phyloP scores from a whole-genome alignment of 2,113 vertebrate species.

The Anhinga anhinga region DNA sequence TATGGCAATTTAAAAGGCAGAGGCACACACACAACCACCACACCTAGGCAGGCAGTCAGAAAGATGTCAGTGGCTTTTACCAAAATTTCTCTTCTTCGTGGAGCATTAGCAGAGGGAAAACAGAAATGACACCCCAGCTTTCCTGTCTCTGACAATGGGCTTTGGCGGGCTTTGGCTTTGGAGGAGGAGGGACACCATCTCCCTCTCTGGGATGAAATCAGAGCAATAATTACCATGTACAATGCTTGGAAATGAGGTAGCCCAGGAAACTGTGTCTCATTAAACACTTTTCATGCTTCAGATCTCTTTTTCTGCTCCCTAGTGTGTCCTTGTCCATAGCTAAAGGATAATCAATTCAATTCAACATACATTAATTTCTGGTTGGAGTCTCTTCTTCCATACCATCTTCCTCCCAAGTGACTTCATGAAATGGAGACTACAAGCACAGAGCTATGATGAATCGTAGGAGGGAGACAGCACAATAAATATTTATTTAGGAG shows the following conservation, averaged over 20 bases:
- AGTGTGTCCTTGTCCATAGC: not conserved
- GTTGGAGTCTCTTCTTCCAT: not conserved
- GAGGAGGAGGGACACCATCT: not conserved
- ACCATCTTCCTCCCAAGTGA: not conserved
- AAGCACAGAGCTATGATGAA: not conserved
- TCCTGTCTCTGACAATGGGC: not conserved
- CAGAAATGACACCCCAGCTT: not conserved
- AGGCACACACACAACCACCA: no score
- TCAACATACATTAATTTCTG: not conserved
- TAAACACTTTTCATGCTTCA: not conserved
- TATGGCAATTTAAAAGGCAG: no score
- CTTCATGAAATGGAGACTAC: not conserved
- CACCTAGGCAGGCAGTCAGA: not conserved
- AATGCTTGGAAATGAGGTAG: not conserved
- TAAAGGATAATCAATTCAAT: not conserved
- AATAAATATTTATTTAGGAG: not conserved
- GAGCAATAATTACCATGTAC: not conserved
- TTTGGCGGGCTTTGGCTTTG: not conserved
- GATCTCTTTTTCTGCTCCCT: not conserved
- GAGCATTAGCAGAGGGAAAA: not conserved
- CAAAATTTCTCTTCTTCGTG: not conserved
- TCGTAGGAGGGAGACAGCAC: not conserved
- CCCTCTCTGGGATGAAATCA: not conserved
- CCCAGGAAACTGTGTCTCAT: not conserved
- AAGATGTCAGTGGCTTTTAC: not conserved